These are phyloP conservation scores for Alouatta palliata DNA, from an alignment of 2,113 vertebrate species.

Conservation along the genomic window DNA sequence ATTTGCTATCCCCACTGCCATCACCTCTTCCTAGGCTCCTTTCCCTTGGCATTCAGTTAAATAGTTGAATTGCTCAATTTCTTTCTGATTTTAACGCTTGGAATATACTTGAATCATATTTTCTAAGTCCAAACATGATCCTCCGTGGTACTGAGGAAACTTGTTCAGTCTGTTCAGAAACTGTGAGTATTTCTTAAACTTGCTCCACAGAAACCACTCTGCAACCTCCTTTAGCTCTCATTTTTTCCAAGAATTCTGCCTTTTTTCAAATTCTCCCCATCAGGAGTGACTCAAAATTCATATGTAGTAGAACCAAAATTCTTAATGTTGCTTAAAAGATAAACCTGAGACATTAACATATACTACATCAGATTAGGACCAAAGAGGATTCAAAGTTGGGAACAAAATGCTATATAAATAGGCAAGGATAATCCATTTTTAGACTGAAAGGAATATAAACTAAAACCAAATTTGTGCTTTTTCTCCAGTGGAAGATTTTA, in stretches of 20 bases:
- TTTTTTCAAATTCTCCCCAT: neutral
- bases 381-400: neutral
- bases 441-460: neutral
- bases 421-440: neutral
- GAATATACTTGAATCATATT: neutral
- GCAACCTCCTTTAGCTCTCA: neutral
- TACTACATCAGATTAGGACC: neutral
- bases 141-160: neutral
- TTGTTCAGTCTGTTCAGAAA: neutral
- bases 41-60: neutral
- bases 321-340: neutral
- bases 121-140: neutral
- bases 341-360: neutral
- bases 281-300: neutral
- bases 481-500: neutral
- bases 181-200: slow-evolving; percentile 3
- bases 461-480: neutral
- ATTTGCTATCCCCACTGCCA: neutral
- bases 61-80: neutral
- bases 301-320: neutral
- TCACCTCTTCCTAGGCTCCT: neutral
- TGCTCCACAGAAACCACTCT: neutral
- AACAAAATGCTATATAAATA: neutral
- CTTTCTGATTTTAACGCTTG: neutral
- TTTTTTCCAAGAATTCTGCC: neutral